Evolutionary conservation across 1,140 invertebrate species (phyloP).

Genomic region (Dermatophagoides farinae): DNA sequence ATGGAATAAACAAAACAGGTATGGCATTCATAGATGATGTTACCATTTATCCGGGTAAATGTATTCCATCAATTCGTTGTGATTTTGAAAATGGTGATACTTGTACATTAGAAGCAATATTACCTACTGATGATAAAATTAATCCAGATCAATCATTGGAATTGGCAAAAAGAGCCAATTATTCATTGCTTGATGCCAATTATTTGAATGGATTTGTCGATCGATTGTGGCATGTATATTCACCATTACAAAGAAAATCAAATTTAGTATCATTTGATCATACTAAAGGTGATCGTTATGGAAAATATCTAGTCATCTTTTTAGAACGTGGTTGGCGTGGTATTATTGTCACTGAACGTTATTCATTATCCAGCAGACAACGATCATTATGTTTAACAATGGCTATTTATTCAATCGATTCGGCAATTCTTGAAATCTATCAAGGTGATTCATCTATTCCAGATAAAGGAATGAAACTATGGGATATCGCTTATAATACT

Average conservation of each 20-base stretch:
- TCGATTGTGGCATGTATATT: not conserved
- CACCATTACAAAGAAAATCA: not conserved
- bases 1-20: not conserved
- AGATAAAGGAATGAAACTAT: not conserved
- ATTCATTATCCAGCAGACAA: not conserved
- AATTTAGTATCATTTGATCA: not conserved
- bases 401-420: not conserved
- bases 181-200: not conserved
- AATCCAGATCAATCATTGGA: no score
- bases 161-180: not conserved
- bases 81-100: not conserved
- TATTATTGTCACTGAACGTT: not conserved
- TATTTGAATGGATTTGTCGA: not conserved
- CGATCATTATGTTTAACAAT: not conserved
- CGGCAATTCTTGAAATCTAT: not conserved
- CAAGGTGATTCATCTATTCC: constrained; percentile 1
- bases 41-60: not conserved
- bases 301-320: not conserved
- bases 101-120: no score
- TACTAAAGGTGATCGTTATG: not conserved
- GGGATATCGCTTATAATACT: not conserved
- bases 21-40: not conserved
- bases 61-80: not conserved
- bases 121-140: no score
- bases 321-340: not conserved